These are phyloP conservation scores for Centropus unirufus DNA, from an alignment of 2,113 vertebrate genomes.

Conservation along the genomic window DNA sequence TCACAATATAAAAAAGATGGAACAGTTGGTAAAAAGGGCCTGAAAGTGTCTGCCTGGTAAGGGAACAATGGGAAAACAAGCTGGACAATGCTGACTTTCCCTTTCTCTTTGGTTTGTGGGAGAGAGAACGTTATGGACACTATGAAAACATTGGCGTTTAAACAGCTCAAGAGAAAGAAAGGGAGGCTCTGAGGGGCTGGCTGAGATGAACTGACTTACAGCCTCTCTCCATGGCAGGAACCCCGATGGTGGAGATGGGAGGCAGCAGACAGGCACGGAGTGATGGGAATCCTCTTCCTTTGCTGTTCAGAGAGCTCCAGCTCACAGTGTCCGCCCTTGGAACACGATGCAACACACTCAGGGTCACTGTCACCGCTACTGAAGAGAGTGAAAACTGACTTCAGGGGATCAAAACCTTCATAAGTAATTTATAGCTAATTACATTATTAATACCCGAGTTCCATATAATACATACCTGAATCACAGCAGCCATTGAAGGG, in stretches of 20 bases:
- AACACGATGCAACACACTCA: neutral
- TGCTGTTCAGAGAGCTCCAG: slow-evolving; percentile 13
- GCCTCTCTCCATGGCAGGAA: slow-evolving; percentile 18
- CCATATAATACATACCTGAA: neutral
- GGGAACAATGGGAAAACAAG: neutral
- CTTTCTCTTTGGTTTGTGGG: neutral
- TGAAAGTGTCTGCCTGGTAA: neutral
- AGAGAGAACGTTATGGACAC: neutral
- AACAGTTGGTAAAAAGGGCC: neutral
- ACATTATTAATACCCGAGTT: slow-evolving; percentile 27
- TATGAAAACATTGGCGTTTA: neutral
- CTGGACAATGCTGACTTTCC: neutral
- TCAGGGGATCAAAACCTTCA: slow-evolving; percentile 25
- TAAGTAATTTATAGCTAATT: slow-evolving; percentile 59
- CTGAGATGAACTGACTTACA: neutral
- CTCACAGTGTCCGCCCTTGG: slow-evolving; percentile 22
- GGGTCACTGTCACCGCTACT: neutral
- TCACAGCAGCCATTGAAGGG: slow-evolving; percentile 21
- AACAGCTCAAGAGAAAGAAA: neutral
- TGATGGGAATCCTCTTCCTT: neutral
- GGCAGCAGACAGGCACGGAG: no score
- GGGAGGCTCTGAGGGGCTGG: rapidly evolving
- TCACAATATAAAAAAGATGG: neutral
- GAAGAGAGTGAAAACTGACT: neutral
- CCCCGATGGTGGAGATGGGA: no score